phyloP scores from a whole-genome alignment of 2,888 invertebrate species.

The Calliphora vomitoria region DNA sequence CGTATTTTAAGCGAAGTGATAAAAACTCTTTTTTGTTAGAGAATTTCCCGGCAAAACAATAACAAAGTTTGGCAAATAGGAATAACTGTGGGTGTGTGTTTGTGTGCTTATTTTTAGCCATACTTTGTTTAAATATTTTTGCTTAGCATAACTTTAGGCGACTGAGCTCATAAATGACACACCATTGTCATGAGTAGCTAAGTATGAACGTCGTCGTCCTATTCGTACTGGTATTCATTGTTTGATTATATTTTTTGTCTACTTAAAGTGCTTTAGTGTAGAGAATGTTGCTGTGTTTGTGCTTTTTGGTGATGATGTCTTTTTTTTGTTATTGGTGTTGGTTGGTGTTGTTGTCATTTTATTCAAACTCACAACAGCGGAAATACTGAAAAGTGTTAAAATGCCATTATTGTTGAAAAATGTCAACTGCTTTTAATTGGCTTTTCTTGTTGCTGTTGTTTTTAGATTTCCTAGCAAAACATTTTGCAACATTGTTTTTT shows the following conservation, averaged over 20 bases:
- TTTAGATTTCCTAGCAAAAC: slow-evolving; percentile 55
- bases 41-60: slow-evolving; percentile 18
- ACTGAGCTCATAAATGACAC: slow-evolving; percentile 72
- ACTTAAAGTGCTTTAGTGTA: background rate
- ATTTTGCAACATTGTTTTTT: slow-evolving; percentile 40
- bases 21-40: slow-evolving; percentile 19
- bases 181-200: slow-evolving; percentile 46
- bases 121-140: slow-evolving; percentile 70
- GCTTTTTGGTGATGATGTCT: background rate
- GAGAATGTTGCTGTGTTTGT: background rate
- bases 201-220: slow-evolving; percentile 30
- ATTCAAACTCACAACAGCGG: slow-evolving; percentile 70
- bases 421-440: slow-evolving; percentile 75
- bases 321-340: background rate
- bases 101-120: slow-evolving; percentile 57
- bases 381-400: slow-evolving; percentile 74
- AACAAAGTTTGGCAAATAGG: background rate
- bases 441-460: slow-evolving; percentile 72
- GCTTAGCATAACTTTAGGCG: slow-evolving; percentile 71
- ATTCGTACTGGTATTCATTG: slow-evolving; percentile 5
- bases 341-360: slow-evolving; percentile 39
- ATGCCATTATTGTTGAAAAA: slow-evolving; percentile 74
- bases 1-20: slow-evolving; percentile 1
- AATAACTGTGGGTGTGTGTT: background rate
- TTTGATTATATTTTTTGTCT: slow-evolving; percentile 34